These are phyloP conservation scores for Gisinianus flammeolus DNA, from an alignment of 2,888 invertebrate genomes.

Conservation along the genomic window DNA sequence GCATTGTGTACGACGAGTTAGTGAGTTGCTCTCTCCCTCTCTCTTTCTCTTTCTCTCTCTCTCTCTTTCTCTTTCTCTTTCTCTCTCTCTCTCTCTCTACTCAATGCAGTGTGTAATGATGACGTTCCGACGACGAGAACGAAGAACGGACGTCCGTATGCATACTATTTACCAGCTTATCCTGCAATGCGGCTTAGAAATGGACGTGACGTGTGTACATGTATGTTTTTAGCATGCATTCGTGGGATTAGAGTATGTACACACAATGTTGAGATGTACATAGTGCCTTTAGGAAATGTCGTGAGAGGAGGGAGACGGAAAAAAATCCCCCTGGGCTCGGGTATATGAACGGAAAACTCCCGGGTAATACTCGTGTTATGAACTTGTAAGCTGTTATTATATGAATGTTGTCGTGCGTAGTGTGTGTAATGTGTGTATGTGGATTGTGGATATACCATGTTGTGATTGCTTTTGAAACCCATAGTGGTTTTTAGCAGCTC, in stretches of 20 bases:
- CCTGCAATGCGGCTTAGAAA: constrained; percentile 9
- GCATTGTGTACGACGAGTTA: too few species aligned
- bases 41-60: too few species aligned
- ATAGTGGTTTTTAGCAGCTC: not conserved
- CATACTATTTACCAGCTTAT: not conserved
- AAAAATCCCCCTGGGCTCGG: constrained; percentile 8
- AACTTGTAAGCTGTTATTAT: constrained; percentile 4
- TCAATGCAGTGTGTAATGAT: too few species aligned
- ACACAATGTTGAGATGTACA: not conserved
- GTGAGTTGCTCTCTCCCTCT: too few species aligned
- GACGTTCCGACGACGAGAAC: not conserved
- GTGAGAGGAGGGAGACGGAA: not conserved
- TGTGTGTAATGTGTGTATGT: not conserved
- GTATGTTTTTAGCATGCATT: not conserved
- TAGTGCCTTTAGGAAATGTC: not conserved
- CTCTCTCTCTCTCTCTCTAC: too few species aligned
- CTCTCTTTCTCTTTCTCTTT: too few species aligned
- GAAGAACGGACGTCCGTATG: not conserved
- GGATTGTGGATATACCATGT: too few species aligned
- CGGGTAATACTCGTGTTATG: not conserved
- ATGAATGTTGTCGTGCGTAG: not conserved
- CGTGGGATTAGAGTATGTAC: not conserved
- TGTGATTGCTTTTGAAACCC: too few species aligned
- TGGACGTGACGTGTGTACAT: not conserved
- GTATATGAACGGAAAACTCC: not conserved